Base-by-base conservation (phyloP, 2,113 vertebrate species). In the Numenius arquata region DNA sequence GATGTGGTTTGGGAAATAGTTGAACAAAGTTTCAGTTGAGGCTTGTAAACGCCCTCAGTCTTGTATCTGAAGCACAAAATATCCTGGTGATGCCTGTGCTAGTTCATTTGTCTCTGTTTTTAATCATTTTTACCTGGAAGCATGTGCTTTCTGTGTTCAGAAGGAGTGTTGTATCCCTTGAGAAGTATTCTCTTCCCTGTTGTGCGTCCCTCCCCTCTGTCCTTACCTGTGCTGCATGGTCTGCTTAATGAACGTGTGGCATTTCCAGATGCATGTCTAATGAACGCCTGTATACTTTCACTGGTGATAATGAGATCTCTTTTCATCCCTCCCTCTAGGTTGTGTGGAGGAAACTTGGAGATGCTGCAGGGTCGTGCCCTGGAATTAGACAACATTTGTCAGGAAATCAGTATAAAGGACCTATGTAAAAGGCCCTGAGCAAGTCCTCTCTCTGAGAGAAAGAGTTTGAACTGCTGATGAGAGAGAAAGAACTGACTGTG, bases 361-460 rank as follows among this genome's bases (percentile, higher is more conserved):
- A 98, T 98, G 98, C 98, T 98, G 98, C 98, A 97, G 98, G 98
- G 96, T 98, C 98, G 59, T 98, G 98, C 98, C 98, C 98, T 98
- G 98, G 98, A 97, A 98, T 98, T 98, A 98, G 98, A 92, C 98
- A 98, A 66, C 98, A 98, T 96, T 95, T 98, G 91, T 98, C 98
- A 91, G 98, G 98, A 95, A 98, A 97, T 91, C 98, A 98, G 90
- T 98, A 98, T 62, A 98, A 98, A 96, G 98, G 98, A 89, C 98
- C 98, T 7, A 98, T 98, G 98, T 98, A 80, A 95, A 72, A 78
- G 91, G 79, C 81, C 65, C 73, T 40, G 89, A 97, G 81, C 78
- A 72, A 72, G 18, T 38, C 77, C 71, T 30, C 71, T 86, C 67
- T 87, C 86, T 45, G 82, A 92, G 72, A 88, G 59, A 71, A 84